Evolutionary conservation across 2,113 vertebrate genomes (phyloP).

Genomic region (Clinocottus analis): DNA sequence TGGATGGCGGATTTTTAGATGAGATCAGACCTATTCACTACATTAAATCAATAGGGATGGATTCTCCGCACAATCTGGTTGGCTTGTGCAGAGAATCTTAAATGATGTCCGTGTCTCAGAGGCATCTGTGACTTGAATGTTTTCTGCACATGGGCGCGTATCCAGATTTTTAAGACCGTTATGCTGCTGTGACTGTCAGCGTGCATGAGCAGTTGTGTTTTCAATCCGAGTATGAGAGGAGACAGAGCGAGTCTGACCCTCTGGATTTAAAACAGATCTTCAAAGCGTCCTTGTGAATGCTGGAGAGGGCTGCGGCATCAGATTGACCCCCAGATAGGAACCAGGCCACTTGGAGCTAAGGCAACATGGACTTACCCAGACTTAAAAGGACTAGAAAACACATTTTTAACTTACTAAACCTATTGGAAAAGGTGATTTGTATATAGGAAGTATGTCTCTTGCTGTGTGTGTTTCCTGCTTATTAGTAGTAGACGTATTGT

Average conservation of each 20-base stretch:
- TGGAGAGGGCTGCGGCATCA: conserved; percentile 44
- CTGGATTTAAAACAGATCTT: conserved; percentile 71
- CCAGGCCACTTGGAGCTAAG: conserved; percentile 58
- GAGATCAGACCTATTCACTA: conserved; percentile 37
- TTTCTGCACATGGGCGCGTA: not conserved
- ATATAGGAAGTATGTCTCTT: not conserved
- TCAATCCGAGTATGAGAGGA: conserved; percentile 57
- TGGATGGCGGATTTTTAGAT: conserved; percentile 33
- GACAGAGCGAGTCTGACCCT: conserved; percentile 39
- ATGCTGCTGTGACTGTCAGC: conserved; percentile 8
- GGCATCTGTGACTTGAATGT: conserved; percentile 3
- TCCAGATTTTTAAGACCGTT: conserved; percentile 21
- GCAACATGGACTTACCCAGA: conserved; percentile 19
- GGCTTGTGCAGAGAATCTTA: conserved; percentile 25
- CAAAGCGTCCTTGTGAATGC: conserved; percentile 48
- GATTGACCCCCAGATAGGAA: conserved; percentile 65
- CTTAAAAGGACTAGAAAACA: conserved; percentile 22
- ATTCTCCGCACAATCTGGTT: conserved; percentile 11
- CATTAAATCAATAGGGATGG: conserved; percentile 26
- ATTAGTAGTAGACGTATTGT: not conserved
- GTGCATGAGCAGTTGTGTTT: conserved; percentile 48
- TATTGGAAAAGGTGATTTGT: not conserved
- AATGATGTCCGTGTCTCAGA: not conserved
- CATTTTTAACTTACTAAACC: not conserved
- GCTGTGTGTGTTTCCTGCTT: not conserved